These are phyloP conservation scores for Pipra filicauda DNA, from an alignment of 2,113 vertebrate genomes.

Conservation along the genomic window DNA sequence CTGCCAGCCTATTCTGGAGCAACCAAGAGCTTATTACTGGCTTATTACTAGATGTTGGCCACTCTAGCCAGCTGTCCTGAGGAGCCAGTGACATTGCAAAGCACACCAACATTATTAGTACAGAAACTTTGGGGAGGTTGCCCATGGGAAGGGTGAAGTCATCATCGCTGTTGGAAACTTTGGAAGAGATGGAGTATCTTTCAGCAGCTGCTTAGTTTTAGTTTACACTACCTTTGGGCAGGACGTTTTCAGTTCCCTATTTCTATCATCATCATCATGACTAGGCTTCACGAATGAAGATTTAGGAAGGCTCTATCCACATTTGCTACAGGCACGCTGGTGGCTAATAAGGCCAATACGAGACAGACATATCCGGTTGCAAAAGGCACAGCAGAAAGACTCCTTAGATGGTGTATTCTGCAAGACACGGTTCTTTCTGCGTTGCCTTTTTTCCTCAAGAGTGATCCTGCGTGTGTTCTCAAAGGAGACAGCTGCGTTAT, in stretches of 20 bases:
- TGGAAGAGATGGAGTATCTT: neutral
- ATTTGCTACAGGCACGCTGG: no score
- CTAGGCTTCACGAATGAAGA: no score
- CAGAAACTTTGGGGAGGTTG: neutral
- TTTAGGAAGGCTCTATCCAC: no score
- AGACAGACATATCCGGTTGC: no score
- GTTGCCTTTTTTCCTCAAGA: no score
- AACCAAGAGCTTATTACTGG: neutral
- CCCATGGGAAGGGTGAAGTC: neutral
- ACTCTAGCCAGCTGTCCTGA: neutral
- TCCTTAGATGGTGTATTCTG: no score
- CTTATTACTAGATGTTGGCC: neutral
- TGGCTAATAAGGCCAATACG: no score
- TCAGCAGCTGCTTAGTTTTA: neutral
- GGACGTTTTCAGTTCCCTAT: neutral
- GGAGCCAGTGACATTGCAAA: neutral
- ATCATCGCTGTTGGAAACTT: neutral
- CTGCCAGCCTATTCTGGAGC: neutral
- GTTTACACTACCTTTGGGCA: neutral
- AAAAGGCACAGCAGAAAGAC: no score
- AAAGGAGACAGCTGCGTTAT: no score
- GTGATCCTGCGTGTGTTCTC: no score
- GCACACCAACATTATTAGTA: neutral
- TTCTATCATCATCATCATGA: neutral
- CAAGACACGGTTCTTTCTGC: no score